phyloP scores from a whole-genome alignment of 2,888 invertebrate species.

The Oegoconia quadripuncta region DNA sequence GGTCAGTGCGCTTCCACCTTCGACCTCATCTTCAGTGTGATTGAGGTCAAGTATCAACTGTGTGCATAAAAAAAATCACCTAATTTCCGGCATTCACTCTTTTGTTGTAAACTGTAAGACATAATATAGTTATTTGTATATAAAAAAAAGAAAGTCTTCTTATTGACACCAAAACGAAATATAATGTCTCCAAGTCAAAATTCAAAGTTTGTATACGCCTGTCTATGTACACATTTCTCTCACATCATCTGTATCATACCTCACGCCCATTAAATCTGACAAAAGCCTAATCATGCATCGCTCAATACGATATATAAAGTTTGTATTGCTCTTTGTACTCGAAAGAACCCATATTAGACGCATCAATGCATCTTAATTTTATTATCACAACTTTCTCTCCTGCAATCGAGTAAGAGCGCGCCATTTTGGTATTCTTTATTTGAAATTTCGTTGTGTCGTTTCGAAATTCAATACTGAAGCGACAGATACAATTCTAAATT shows the following conservation, averaged over 20 bases:
- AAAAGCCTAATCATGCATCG: constrained; percentile 34
- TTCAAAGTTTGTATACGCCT: too few species aligned
- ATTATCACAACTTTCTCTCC: constrained; percentile 25
- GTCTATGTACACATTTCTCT: too few species aligned
- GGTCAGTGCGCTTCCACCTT: too few species aligned
- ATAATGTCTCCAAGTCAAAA: too few species aligned
- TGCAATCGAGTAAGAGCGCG: constrained; percentile 16
- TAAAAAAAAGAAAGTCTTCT: too few species aligned
- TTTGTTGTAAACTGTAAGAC: too few species aligned
- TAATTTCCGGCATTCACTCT: too few species aligned
- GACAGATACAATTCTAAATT: constrained; percentile 33
- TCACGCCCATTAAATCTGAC: constrained; percentile 25
- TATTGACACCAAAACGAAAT: too few species aligned
- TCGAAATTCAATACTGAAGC: constrained; percentile 16
- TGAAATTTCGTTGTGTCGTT: constrained; percentile 23
- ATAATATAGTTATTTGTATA: too few species aligned
- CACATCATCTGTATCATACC: constrained; percentile 14
- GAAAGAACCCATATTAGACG: constrained; percentile 40
- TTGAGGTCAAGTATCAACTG: too few species aligned
- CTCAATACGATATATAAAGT: background rate
- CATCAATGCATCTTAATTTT: constrained; percentile 47
- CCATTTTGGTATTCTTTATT: constrained; percentile 17
- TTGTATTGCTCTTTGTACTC: constrained; percentile 15
- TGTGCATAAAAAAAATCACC: too few species aligned
- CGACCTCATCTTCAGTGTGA: too few species aligned